A percentile compares a stretch with the other conserved stretches of the same genome.
These are phyloP conservation scores for Cassiopea xamachana DNA, from an alignment of 30 jellyfish, hydroid and myxozoan species.

Conservation along the genomic window DNA sequence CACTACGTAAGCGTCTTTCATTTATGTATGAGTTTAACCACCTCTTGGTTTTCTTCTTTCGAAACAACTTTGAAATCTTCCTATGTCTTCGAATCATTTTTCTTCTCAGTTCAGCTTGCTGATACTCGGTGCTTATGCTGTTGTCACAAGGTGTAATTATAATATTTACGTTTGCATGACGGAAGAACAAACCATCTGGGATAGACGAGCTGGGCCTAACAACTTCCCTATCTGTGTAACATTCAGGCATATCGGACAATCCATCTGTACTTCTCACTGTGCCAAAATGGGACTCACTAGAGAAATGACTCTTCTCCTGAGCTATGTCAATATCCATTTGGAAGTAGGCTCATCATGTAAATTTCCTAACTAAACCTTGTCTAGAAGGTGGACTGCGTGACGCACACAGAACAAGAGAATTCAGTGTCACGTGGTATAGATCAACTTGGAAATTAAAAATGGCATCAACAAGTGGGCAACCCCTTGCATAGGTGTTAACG, in stretches of 20 bases:
- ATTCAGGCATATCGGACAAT: not conserved
- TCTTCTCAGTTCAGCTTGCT: conserved; percentile 30
- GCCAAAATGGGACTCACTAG: not conserved
- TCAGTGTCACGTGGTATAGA: no score
- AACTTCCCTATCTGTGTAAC: not conserved
- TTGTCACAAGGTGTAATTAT: conserved; percentile 72
- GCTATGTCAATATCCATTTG: not conserved
- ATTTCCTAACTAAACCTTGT: no score
- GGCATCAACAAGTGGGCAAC: no score
- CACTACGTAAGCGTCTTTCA: conserved; percentile 64
- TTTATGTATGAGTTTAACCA: conserved; percentile 38
- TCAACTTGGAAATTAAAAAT: no score
- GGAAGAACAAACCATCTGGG: not conserved
- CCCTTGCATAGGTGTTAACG: no score
- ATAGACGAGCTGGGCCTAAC: not conserved
- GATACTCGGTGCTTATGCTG: conserved; percentile 29
- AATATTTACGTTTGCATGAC: conserved; percentile 61
- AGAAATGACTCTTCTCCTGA: not conserved
- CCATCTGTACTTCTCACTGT: not conserved
- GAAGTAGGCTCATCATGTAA: not conserved
- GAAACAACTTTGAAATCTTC: not conserved
- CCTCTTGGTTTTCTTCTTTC: not conserved
- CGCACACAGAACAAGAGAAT: not conserved
- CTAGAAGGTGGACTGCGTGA: not conserved
- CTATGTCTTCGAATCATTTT: conserved; percentile 19